A percentile compares a stretch with the other conserved stretches of the same genome.
Evolutionary conservation across 2,113 vertebrate genomes (phyloP).

Genomic region (Ondatra zibethicus): DNA sequence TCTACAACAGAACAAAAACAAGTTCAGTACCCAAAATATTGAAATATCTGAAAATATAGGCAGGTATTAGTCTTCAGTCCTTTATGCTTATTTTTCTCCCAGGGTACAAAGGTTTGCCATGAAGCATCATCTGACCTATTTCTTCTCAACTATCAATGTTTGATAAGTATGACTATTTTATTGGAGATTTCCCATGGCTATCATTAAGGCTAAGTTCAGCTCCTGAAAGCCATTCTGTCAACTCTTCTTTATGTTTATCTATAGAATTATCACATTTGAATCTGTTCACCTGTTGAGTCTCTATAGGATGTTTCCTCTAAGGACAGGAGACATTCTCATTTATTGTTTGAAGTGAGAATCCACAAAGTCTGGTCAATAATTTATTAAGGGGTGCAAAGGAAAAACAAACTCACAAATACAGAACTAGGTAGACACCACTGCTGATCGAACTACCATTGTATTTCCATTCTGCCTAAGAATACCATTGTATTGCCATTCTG

Average conservation of each 20-base stretch:
- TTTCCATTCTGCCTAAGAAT: too few species aligned
- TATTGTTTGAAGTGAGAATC: background rate
- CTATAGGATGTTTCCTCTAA: background rate
- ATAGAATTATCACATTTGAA: background rate
- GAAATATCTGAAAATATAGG: background rate
- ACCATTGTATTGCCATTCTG: too few species aligned
- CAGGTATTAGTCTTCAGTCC: rapidly evolving
- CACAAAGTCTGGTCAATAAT: too few species aligned
- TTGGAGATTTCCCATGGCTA: background rate
- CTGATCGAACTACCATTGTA: too few species aligned
- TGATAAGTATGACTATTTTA: background rate
- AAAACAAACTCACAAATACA: too few species aligned
- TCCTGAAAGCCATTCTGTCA: background rate
- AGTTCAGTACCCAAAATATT: background rate
- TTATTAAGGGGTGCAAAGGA: too few species aligned
- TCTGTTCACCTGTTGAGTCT: background rate
- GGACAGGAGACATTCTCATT: background rate
- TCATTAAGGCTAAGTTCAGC: background rate
- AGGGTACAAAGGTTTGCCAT: background rate
- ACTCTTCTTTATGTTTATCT: background rate
- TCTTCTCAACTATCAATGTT: background rate
- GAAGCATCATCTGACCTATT: background rate
- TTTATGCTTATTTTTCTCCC: rapidly evolving
- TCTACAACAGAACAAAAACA: background rate
- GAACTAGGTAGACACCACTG: too few species aligned